Percentiles rank a stretch among this genome's conserved stretches.
phyloP scores from a whole-genome alignment of 2,888 invertebrate species.

The Neoscelio sp. region DNA sequence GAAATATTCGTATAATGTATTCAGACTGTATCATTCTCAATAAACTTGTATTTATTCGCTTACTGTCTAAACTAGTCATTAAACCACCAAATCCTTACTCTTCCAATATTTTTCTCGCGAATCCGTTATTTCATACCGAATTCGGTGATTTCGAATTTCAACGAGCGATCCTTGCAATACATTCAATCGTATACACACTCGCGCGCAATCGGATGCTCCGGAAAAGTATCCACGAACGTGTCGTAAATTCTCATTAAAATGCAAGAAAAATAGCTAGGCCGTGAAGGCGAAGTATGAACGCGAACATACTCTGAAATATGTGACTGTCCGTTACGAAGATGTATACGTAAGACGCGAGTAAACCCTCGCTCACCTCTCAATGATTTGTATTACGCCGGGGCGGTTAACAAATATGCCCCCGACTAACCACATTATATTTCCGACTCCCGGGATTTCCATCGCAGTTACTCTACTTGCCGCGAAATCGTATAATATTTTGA shows the following conservation, averaged over 20 bases:
- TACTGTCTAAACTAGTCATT: no score
- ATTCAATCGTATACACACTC: conserved; percentile 16
- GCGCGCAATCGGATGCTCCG: conserved; percentile 22
- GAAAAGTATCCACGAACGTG: conserved; percentile 47
- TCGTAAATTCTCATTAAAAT: conserved; percentile 67
- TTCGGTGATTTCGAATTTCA: background rate
- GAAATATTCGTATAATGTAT: no score
- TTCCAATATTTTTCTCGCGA: background rate
- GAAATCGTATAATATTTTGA: conserved; percentile 62
- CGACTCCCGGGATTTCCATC: conserved; percentile 39
- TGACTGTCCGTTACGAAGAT: conserved; percentile 72
- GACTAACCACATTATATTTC: conserved; percentile 64
- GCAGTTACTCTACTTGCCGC: conserved; percentile 30
- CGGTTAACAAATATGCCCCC: conserved; percentile 65
- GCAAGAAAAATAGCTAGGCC: conserved; percentile 59
- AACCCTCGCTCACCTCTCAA: conserved; percentile 69
- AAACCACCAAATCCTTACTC: no score
- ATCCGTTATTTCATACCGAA: no score
- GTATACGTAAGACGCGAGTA: conserved; percentile 64
- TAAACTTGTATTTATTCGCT: no score
- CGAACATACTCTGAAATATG: conserved; percentile 73
- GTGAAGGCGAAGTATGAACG: conserved; percentile 59
- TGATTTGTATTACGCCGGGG: conserved; percentile 72
- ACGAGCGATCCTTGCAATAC: conserved; percentile 9
- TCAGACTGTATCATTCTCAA: no score